Evolutionary conservation across 2,797 vertebrate genomes (phyloP).

Genomic region (Pseudocheirus occidentalis): DNA sequence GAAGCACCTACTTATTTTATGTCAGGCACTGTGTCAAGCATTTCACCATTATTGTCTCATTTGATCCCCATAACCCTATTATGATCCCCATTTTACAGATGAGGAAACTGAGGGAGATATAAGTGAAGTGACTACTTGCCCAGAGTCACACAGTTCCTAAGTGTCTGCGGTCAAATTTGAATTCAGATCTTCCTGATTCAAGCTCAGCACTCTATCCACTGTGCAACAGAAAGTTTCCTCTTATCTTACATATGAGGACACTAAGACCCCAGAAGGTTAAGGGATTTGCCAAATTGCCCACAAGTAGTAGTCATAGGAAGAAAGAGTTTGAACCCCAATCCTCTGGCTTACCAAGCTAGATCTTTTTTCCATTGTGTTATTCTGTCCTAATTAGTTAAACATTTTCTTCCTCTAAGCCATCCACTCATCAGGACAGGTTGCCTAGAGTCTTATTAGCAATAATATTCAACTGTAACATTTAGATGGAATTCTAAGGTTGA

Average conservation of each 20-base stretch:
- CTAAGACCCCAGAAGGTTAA: not conserved
- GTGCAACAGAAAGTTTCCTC: not conserved
- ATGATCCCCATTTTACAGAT: not conserved
- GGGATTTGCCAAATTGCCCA: not conserved
- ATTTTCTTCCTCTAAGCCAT: not conserved
- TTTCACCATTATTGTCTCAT: not conserved
- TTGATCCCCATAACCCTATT: not conserved
- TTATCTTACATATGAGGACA: not conserved
- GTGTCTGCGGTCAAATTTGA: not conserved
- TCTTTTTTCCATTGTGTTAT: not conserved
- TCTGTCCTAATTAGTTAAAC: not conserved
- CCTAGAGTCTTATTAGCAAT: not conserved
- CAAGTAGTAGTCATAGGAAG: not conserved
- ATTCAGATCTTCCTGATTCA: not conserved
- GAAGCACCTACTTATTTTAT: not conserved
- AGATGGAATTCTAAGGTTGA: not conserved
- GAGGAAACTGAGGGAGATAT: not conserved
- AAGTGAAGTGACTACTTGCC: not conserved
- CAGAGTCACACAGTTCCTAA: not conserved
- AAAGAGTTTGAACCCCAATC: not conserved
- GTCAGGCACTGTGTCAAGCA: not conserved
- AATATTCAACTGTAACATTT: not conserved
- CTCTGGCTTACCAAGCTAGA: not conserved
- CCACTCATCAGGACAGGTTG: not conserved
- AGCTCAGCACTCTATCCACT: not conserved